phyloP scores from a whole-genome alignment of 2,888 invertebrate species.

The Cheilosia variabilis region DNA sequence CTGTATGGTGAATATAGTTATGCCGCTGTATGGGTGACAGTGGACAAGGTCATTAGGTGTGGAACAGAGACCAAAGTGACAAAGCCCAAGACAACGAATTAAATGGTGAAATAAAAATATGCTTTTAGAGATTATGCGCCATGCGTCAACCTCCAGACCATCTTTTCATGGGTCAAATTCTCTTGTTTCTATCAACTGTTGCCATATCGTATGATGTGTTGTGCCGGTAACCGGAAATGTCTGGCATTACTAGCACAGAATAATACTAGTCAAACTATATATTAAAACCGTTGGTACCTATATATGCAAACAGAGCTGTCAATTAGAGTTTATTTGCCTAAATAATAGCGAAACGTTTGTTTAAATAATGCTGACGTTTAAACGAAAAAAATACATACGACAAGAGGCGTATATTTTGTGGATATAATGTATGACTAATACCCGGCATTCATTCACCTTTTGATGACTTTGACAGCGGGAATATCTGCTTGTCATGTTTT shows the following conservation, averaged over 20 bases:
- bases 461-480: not conserved
- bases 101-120: not conserved
- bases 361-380: not conserved
- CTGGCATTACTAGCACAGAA: not conserved
- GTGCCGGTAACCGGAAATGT: conserved; percentile 22
- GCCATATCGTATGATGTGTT: conserved; percentile 22
- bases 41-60: conserved; percentile 64
- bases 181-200: not conserved
- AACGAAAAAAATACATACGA: not conserved
- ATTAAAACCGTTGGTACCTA: not conserved
- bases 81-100: no score
- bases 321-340: not conserved
- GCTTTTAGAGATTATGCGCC: not conserved
- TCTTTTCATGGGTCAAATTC: conserved; percentile 10
- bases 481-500: not conserved
- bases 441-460: conserved; percentile 25
- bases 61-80: not conserved
- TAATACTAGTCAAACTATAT: conserved; percentile 6
- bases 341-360: not conserved
- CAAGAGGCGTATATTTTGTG: not conserved
- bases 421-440: not conserved
- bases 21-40: conserved; percentile 52
- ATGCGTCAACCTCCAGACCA: not conserved
- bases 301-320: conserved; percentile 1
- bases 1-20: conserved; percentile 1